These are phyloP conservation scores for Mixornis gularis DNA, from an alignment of 2,113 vertebrate genomes.

Conservation along the genomic window DNA sequence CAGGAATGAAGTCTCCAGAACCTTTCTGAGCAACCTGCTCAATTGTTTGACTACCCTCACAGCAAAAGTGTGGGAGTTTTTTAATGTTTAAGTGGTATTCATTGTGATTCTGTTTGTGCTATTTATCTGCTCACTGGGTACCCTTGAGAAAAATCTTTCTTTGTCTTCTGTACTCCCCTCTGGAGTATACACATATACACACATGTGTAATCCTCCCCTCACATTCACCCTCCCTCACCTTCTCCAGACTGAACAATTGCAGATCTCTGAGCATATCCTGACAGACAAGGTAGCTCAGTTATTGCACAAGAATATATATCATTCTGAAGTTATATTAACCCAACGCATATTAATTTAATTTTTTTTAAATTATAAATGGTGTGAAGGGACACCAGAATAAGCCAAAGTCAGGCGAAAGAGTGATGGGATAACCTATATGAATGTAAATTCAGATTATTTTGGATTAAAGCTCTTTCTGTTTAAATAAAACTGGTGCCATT, in stretches of 20 bases:
- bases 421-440: background rate
- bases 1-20: background rate
- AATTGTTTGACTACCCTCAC: background rate
- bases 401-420: background rate
- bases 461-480: background rate
- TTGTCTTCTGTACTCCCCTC: background rate
- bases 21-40: background rate
- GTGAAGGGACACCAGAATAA: background rate
- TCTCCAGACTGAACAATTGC: background rate
- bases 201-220: background rate
- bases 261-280: background rate
- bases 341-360: background rate
- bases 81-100: background rate
- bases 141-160: background rate
- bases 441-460: background rate
- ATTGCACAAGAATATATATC: background rate
- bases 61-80: background rate
- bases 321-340: background rate
- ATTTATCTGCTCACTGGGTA: background rate
- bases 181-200: background rate
- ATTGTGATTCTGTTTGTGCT: background rate
- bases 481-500: background rate
- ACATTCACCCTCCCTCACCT: accelerated
- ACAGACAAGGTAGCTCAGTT: background rate
- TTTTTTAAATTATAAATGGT: background rate